Conservation (phyloP, 2,797 vertebrate genomes). For the Melanogrammus aeglefinus region DNA sequence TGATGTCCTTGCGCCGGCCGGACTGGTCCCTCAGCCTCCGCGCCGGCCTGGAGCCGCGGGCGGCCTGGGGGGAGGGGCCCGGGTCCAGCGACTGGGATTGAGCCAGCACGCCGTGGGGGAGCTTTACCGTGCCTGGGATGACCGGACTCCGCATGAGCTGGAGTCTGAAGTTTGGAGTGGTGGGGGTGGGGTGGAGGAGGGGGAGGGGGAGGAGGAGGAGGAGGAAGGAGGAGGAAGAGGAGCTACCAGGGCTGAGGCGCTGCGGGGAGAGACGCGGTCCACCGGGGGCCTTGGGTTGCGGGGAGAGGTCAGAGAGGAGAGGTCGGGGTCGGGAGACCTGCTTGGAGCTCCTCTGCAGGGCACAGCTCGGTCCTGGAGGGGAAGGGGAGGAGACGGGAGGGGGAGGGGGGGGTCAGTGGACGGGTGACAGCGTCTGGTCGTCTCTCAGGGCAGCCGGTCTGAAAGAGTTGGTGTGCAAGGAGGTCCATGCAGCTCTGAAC, state of each 20-base stretch:
- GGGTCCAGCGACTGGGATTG: constrained; percentile 17
- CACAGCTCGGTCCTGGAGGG: constrained; percentile 53
- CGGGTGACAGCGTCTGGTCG: not conserved
- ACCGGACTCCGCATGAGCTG: constrained; percentile 80
- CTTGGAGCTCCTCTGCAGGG: constrained; percentile 46
- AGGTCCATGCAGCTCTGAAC: not conserved
- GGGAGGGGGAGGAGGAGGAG: constrained; percentile 43
- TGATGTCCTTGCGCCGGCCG: constrained; percentile 80
- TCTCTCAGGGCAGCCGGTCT: not conserved
- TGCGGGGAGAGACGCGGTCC: constrained; percentile 27
- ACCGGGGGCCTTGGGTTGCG: constrained; percentile 34
- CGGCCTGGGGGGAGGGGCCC: constrained; percentile 16
- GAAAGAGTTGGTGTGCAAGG: constrained; percentile 23
- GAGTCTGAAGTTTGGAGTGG: constrained; percentile 58
- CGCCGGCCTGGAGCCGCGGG: constrained; percentile 12
- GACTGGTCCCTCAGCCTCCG: constrained; percentile 76
- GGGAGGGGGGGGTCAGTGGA: constrained; percentile 7
- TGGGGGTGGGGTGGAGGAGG: constrained; percentile 46
- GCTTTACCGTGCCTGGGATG: constrained; percentile 84
- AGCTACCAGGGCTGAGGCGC: constrained; percentile 45
- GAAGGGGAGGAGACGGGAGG: constrained; percentile 17
- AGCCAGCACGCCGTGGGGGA: constrained; percentile 75
- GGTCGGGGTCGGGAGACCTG: constrained; percentile 48
- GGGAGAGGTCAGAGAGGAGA: constrained; percentile 31
- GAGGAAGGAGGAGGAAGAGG: constrained; percentile 47